phyloP scores from a whole-genome alignment of 2,888 invertebrate species.

The Ophraella communa region DNA sequence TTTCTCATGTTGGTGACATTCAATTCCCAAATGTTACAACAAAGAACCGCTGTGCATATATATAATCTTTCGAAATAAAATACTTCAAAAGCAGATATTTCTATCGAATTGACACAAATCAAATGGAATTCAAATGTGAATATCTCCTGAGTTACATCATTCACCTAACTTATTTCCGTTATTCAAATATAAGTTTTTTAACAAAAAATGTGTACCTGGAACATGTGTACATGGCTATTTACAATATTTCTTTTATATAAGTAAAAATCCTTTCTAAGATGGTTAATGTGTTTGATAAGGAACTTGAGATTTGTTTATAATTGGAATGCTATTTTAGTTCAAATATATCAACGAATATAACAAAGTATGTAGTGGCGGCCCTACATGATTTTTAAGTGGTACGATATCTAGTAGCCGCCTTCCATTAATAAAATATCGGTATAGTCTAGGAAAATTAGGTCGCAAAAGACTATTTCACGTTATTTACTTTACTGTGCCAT shows the following conservation, averaged over 20 bases:
- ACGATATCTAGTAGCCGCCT: no score
- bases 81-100: slow-evolving; percentile 36
- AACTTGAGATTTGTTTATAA: no score
- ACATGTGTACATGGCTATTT: not conserved
- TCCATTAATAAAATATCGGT: no score
- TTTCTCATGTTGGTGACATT: slow-evolving; percentile 15
- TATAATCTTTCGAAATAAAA: slow-evolving; percentile 35
- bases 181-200: not conserved
- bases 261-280: not conserved
- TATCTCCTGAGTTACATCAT: slow-evolving; percentile 19
- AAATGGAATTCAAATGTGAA: slow-evolving; percentile 29
- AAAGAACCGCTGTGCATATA: slow-evolving; percentile 23
- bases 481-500: no score
- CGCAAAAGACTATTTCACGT: no score
- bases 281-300: not conserved
- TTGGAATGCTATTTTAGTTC: no score
- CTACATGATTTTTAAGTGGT: no score
- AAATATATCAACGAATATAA: no score
- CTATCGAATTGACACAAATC: slow-evolving; percentile 28
- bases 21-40: slow-evolving; percentile 16
- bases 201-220: not conserved
- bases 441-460: no score
- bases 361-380: no score
- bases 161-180: slow-evolving; percentile 19
- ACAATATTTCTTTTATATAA: not conserved